Conservation (phyloP, 2,888 invertebrate species). For the Temnothorax unifasciatus region DNA sequence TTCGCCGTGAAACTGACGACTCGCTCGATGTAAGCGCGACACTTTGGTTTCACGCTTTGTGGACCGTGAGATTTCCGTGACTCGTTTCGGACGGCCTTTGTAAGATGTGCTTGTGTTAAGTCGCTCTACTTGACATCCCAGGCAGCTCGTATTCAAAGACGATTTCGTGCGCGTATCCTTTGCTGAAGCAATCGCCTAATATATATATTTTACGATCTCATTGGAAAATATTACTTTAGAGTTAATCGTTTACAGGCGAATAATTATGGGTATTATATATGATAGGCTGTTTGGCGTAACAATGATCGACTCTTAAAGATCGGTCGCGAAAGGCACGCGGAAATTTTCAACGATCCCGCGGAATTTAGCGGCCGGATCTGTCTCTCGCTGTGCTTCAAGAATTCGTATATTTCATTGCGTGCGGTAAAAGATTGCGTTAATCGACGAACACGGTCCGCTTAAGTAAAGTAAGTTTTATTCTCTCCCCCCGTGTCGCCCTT, state of each 20-base stretch:
- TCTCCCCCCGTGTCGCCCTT: constrained; percentile 8
- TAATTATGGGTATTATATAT: constrained; percentile 70
- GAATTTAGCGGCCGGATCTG: constrained; percentile 42
- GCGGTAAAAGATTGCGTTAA: constrained; percentile 16
- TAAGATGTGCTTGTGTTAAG: constrained; percentile 50
- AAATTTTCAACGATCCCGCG: not conserved
- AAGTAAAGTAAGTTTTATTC: constrained; percentile 27
- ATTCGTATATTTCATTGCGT: constrained; percentile 42
- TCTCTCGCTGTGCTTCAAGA: constrained; percentile 57
- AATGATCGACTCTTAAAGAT: constrained; percentile 45
- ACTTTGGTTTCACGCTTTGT: constrained; percentile 51
- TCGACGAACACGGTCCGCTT: constrained; percentile 22
- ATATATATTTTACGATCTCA: constrained; percentile 80
- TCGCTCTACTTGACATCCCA: constrained; percentile 51
- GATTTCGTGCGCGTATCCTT: constrained; percentile 50
- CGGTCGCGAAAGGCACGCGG: constrained; percentile 10
- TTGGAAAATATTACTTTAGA: constrained; percentile 77
- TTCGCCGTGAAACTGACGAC: not conserved
- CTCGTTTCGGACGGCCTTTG: constrained; percentile 57
- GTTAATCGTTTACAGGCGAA: constrained; percentile 69
- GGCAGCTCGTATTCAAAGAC: constrained; percentile 71
- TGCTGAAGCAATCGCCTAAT: constrained; percentile 76
- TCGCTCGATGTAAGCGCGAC: not conserved
- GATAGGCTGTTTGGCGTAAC: constrained; percentile 66
- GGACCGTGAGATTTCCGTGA: constrained; percentile 43